phyloP scores from a whole-genome alignment of 2,113 vertebrate species.

The Leucopsar rothschildi region DNA sequence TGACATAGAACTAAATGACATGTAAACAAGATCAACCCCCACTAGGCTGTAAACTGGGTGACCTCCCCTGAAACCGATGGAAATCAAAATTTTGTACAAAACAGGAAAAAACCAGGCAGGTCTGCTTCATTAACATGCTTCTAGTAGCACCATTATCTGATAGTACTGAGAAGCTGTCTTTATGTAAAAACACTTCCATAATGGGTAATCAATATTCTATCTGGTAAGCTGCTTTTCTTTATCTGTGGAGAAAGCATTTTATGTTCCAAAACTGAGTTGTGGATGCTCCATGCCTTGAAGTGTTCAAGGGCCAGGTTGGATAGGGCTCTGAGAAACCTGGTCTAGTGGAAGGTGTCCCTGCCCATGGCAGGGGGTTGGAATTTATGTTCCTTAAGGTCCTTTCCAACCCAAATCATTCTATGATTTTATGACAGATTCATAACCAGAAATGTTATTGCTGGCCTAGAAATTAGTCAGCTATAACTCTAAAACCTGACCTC shows the following conservation, averaged over 20 bases:
- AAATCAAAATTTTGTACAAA: not conserved
- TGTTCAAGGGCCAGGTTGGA: not conserved
- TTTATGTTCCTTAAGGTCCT: not conserved
- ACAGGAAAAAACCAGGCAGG: not conserved
- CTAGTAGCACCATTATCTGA: not conserved
- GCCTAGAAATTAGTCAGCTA: not conserved
- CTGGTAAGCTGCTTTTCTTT: not conserved
- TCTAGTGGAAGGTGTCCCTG: not conserved
- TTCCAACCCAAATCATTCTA: not conserved
- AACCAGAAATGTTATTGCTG: not conserved
- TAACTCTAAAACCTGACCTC: not conserved
- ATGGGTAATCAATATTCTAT: not conserved
- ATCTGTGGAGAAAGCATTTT: not conserved
- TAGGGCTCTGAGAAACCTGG: not conserved
- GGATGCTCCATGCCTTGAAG: not conserved
- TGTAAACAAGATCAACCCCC: not conserved
- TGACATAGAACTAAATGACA: not conserved
- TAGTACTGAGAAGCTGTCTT: not conserved
- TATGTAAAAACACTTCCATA: not conserved
- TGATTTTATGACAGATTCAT: not conserved
- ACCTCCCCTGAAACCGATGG: not conserved
- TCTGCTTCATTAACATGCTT: not conserved
- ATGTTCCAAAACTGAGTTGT: not conserved
- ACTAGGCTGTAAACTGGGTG: not conserved
- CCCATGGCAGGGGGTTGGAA: not conserved